A percentile compares a stretch with the other conserved stretches of the same genome.
These are phyloP conservation scores for Propsilocerus akamusi DNA, from an alignment of 1,140 invertebrate genomes.

Conservation along the genomic window DNA sequence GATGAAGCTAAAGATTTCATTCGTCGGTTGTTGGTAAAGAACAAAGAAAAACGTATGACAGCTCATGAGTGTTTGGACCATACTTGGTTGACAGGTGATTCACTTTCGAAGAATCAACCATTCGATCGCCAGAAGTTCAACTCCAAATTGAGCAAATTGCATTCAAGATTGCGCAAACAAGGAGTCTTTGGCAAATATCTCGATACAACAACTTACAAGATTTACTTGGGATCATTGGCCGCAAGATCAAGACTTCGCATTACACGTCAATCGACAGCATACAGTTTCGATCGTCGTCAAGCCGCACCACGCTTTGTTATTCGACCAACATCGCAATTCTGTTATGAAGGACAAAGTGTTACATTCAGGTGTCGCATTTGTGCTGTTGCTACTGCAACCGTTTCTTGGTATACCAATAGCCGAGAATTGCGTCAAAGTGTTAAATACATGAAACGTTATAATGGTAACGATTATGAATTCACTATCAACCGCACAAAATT, in stretches of 20 bases:
- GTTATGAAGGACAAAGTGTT: slow-evolving; percentile 91
- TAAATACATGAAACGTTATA: slow-evolving; percentile 98
- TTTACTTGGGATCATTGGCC: background rate
- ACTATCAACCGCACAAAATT: slow-evolving; percentile 90
- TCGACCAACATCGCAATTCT: slow-evolving; percentile 84
- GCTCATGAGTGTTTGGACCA: slow-evolving; percentile 93
- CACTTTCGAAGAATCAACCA: background rate
- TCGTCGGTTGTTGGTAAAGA: slow-evolving; percentile 72
- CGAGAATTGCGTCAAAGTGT: slow-evolving; percentile 90
- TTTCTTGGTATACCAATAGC: slow-evolving; percentile 91
- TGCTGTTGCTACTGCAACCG: slow-evolving; percentile 78
- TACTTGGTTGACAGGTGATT: slow-evolving; percentile 79
- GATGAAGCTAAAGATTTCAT: slow-evolving; percentile 98
- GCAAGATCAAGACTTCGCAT: background rate
- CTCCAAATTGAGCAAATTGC: background rate
- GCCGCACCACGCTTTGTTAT: slow-evolving; percentile 96
- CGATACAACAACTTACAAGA: background rate
- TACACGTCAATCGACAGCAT: slow-evolving; percentile 8
- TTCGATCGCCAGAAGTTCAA: background rate
- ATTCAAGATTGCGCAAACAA: slow-evolving; percentile 1
- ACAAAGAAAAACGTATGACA: slow-evolving; percentile 94
- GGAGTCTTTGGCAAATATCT: background rate
- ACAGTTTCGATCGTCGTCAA: slow-evolving; percentile 78
- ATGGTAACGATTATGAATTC: slow-evolving; percentile 91
- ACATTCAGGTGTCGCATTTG: slow-evolving; percentile 96